Evolutionary conservation across 2,888 invertebrate genomes (phyloP).

Genomic region (Fabriciana adippe): DNA sequence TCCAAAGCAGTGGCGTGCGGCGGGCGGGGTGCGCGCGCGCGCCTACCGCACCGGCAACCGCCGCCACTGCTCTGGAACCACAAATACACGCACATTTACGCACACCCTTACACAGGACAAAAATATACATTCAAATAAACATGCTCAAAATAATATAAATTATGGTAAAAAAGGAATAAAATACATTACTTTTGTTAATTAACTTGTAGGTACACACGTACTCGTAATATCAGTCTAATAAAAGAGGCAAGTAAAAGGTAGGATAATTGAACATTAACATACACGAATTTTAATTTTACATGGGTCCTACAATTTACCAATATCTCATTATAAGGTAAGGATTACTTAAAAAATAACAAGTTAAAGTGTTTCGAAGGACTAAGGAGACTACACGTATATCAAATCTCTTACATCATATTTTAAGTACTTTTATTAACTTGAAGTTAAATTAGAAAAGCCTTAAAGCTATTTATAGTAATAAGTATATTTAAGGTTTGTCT

Average conservation of each 20-base stretch:
- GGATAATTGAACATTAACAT: background rate
- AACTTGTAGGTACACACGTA: slow-evolving; percentile 1
- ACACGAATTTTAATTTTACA: background rate
- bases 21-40: slow-evolving; percentile 85
- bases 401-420: too few species aligned
- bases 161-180: slow-evolving; percentile 19
- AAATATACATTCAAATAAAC: slow-evolving; percentile 30
- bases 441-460: too few species aligned
- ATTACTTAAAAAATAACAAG: too few species aligned
- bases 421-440: too few species aligned
- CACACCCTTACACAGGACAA: slow-evolving; percentile 56
- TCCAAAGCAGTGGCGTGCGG: slow-evolving; percentile 87
- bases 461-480: too few species aligned
- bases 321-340: too few species aligned
- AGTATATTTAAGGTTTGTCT: too few species aligned
- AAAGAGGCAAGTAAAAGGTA: background rate
- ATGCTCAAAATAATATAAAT: slow-evolving; percentile 22
- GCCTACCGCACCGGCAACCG: slow-evolving; percentile 81
- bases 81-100: slow-evolving; percentile 75
- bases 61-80: slow-evolving; percentile 84
- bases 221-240: background rate
- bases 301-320: background rate
- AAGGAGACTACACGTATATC: too few species aligned
- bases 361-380: too few species aligned
- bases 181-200: slow-evolving; percentile 15